phyloP scores from a whole-genome alignment of 1,140 invertebrate species.

The Calosoma granatense region DNA sequence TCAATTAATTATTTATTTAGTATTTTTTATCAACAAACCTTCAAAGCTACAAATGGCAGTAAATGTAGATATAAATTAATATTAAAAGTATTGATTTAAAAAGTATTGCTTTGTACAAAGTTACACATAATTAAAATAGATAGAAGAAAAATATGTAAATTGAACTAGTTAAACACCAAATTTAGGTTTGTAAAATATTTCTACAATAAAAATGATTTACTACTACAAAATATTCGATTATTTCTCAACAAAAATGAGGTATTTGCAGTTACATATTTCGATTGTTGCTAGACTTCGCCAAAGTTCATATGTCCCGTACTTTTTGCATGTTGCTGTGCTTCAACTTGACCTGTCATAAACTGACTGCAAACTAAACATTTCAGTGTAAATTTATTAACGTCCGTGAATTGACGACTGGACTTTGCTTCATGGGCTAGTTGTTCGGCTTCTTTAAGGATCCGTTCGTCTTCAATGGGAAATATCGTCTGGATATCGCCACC shows the following conservation, averaged over 20 bases:
- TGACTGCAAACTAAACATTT: conserved; percentile 70
- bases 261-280: not conserved
- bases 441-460: conserved; percentile 64
- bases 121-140: no score
- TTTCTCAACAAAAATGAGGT: conserved; percentile 7
- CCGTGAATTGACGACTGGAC: conserved; percentile 78
- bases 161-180: no score
- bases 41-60: no score
- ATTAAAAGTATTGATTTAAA: no score
- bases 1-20: no score
- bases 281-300: conserved; percentile 59
- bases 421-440: conserved; percentile 80
- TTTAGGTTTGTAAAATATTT: no score
- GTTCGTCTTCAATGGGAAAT: conserved; percentile 65
- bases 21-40: no score
- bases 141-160: no score
- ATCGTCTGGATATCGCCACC: conserved; percentile 62
- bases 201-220: no score
- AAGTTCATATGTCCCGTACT: conserved; percentile 77
- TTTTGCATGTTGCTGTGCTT: conserved; percentile 77
- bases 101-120: no score
- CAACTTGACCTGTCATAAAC: conserved; percentile 61
- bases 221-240: no score
- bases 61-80: no score
- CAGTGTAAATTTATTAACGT: conserved; percentile 76